Conservation (phyloP, 2,113 vertebrate species). For the Clupea harengus region DNA sequence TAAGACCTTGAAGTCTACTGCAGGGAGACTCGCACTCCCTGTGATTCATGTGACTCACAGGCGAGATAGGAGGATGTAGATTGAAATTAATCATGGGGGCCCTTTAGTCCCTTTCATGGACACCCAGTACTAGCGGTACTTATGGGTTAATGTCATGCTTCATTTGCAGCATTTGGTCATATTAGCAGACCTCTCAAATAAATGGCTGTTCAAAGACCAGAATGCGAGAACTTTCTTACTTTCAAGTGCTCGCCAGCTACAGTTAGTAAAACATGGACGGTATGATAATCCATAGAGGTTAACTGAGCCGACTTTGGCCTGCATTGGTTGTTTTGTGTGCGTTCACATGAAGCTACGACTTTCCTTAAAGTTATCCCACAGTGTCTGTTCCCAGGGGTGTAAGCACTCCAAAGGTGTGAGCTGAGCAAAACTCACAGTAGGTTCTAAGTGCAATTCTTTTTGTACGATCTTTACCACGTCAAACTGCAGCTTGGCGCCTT, state of each 20-base stretch:
- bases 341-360: not conserved
- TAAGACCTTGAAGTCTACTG: not conserved
- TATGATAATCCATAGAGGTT: not conserved
- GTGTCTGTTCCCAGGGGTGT: not conserved
- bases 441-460: not conserved
- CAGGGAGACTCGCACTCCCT: not conserved
- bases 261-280: not conserved
- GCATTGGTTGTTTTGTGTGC: not conserved
- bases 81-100: not conserved
- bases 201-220: not conserved
- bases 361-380: not conserved
- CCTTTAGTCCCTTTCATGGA: not conserved
- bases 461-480: not conserved
- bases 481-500: not conserved
- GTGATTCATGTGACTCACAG: not conserved
- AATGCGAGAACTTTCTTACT: not conserved
- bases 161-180: not conserved
- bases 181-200: not conserved
- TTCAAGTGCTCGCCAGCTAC: not conserved
- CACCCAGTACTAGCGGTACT: not conserved
- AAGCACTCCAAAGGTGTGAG: not conserved
- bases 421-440: not conserved
- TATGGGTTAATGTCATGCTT: not conserved
- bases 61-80: not conserved
- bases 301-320: not conserved